Evolutionary conservation across 2,888 invertebrate species (phyloP), one percentile per base, ranked within the genome.

Genomic region (Ashinkailepas kermadecensis): DNA sequence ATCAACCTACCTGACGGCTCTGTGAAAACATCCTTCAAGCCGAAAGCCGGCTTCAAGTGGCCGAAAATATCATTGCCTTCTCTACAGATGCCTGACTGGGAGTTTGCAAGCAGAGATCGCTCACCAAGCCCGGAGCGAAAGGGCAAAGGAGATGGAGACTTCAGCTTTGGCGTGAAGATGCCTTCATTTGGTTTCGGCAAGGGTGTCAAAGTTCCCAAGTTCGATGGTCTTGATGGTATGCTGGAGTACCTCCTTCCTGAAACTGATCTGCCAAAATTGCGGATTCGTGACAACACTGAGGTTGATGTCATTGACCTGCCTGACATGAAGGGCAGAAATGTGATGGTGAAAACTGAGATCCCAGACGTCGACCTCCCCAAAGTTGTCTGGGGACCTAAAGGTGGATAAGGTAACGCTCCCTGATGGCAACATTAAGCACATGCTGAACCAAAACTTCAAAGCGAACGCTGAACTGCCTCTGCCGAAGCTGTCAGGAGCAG

Each of bases 191-290:
- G 70, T 18, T 70, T 70, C 18, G 70, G 56, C n/a, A 78, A 78
- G 23, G n/a, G 57, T n/a, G 9, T 23, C 10, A 78, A 78, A n/a
- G 7, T 23, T 12, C 78, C 78, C n/a, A 78, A 78, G 23, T 78
- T 78, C 10, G 78, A 78, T 13, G 78, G 78, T n/a, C 56, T 78
- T 12, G 78, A 78, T n/a, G 58, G 57, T 10, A 78, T 78, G 78
- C 58, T 78, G 8, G 78, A 11, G 13, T 78, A 78, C 58, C 23
- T 57, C 7, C n/a, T 78, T 1, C 58, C 78, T 10, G 18, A 78
- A 23, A n/a, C n/a, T 0, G 78, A 78, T 3, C 56, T 78, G n/a
- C 57, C 78, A 0, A 78, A n/a, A 7, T n/a, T 78, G 10, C 9
- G 57, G 10, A 78, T 78, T n/a, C 78, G 78, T 78, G 78, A 78